Conservation (phyloP, 2,113 vertebrate genomes). For the Peromyscus californicus region DNA sequence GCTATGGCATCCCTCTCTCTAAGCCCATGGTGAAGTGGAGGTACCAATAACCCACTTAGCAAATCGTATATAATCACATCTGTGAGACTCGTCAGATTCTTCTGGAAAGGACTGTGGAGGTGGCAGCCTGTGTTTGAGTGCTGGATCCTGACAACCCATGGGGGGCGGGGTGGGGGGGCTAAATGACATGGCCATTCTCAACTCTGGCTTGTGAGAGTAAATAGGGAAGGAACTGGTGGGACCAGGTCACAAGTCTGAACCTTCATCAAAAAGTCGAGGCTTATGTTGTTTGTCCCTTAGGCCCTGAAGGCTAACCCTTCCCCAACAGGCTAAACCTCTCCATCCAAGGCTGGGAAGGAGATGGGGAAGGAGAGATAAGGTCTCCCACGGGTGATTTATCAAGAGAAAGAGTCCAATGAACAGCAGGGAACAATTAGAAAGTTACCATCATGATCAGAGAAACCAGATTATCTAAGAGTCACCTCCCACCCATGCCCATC, state of each 20-base stretch:
- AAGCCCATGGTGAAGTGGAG: neutral
- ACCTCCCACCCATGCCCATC: conserved; percentile 63
- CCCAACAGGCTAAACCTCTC: neutral
- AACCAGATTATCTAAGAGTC: conserved; percentile 68
- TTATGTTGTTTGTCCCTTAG: neutral
- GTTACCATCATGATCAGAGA: conserved; percentile 67
- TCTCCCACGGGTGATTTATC: conserved; percentile 37
- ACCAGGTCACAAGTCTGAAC: neutral
- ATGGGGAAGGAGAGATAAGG: conserved; percentile 32
- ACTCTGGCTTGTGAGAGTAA: neutral
- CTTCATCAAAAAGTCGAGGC: neutral
- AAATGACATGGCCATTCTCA: neutral
- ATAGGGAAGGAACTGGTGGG: neutral
- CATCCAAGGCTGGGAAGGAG: neutral
- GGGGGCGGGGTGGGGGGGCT: no score
- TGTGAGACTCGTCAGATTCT: neutral
- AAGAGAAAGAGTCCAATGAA: conserved; percentile 61
- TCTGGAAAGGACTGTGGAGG: neutral
- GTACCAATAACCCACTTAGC: neutral
- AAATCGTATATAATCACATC: neutral
- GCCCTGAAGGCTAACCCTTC: neutral
- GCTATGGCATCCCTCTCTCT: neutral
- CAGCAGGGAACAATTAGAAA: conserved; percentile 60
- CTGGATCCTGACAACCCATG: neutral
- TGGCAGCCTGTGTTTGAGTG: neutral